These are phyloP conservation scores for human (Homo sapiens) DNA, from an alignment of 2,113 vertebrate genomes.

Conservation along the genomic window GRCh38 chr22:50175001-50175500, in stretches of 20 bases:
- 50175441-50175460: neutral
- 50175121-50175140: neutral
- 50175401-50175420: neutral
- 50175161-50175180: neutral
- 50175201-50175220: rapidly evolving
- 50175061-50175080: neutral
- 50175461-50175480: neutral
- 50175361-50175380: neutral
- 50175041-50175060: neutral
- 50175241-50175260: neutral
- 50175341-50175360: no score
- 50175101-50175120: neutral
- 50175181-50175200: neutral
- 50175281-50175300: neutral
- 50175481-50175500: neutral
- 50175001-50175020: neutral
- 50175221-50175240: neutral
- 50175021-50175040: neutral
- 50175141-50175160: rapidly evolving
- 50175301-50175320: neutral
- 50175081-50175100: neutral
- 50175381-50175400: no score
- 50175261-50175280: neutral
- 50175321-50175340: neutral
- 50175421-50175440: neutral